Evolutionary conservation across 2,888 invertebrate species (phyloP).

Genomic region (Holacanthella duospinosa): DNA sequence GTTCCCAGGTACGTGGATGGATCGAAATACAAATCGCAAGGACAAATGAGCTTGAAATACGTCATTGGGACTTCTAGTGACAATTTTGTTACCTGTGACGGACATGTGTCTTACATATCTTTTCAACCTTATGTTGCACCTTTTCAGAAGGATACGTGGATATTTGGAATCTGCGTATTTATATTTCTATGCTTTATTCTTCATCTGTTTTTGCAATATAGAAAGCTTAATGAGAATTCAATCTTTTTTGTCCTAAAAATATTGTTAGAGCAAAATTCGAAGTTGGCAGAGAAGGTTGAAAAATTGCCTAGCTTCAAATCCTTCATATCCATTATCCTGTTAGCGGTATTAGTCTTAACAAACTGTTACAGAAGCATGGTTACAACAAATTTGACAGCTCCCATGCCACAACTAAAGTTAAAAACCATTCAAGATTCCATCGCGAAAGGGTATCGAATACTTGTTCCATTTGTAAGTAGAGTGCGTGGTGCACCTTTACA

Average conservation of each 20-base stretch:
- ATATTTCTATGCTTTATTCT: neutral
- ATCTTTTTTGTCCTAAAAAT: neutral
- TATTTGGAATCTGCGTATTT: neutral
- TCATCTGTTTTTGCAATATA: neutral
- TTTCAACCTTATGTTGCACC: neutral
- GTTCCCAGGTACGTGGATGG: too few species aligned
- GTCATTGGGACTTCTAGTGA: neutral
- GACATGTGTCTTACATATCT: neutral
- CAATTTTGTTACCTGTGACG: neutral
- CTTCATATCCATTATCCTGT: neutral
- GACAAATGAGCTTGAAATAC: neutral
- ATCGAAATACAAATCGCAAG: too few species aligned
- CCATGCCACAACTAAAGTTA: neutral
- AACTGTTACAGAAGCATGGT: neutral
- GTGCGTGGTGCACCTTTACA: neutral
- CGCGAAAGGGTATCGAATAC: neutral
- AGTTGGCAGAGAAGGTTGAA: too few species aligned
- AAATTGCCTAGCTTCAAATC: too few species aligned
- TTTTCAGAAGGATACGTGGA: neutral
- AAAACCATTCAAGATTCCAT: neutral
- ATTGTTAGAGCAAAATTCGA: neutral
- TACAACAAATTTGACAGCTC: neutral
- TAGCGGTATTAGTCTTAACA: neutral
- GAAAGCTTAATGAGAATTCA: neutral
- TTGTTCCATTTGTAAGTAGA: neutral